Conservation (phyloP, 2,888 invertebrate species). For the Macrosiphum euphorbiae region DNA sequence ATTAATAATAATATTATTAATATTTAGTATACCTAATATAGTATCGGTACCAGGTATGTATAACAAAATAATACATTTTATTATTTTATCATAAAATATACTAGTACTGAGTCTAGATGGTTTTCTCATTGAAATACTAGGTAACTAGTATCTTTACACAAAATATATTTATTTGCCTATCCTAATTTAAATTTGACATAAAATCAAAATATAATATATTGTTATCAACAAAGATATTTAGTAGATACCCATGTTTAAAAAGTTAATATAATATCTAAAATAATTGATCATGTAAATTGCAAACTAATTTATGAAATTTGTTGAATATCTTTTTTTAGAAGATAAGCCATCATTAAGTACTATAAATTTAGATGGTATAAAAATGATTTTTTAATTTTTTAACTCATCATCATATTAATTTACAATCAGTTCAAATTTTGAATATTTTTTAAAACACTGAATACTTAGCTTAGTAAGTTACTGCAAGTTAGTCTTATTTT, state of each 20-base stretch:
- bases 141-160: too few species aligned
- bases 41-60: rapidly evolving
- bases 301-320: neutral
- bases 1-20: too few species aligned
- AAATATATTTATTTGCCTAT: neutral
- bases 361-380: neutral
- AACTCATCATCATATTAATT: neutral
- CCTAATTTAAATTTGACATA: neutral
- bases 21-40: too few species aligned
- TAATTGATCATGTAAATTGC: neutral
- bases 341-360: neutral
- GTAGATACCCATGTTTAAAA: neutral
- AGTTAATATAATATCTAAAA: neutral
- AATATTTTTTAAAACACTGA: neutral
- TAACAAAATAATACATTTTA: neutral
- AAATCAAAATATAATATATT: neutral
- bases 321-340: neutral
- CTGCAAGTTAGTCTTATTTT: too few species aligned
- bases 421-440: neutral
- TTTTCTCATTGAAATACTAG: too few species aligned
- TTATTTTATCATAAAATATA: neutral
- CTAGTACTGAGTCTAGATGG: too few species aligned
- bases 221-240: neutral
- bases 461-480: too few species aligned
- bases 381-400: neutral